These are phyloP conservation scores for Bujurquina vittata DNA, from an alignment of 2,113 vertebrate genomes.

Conservation along the genomic window DNA sequence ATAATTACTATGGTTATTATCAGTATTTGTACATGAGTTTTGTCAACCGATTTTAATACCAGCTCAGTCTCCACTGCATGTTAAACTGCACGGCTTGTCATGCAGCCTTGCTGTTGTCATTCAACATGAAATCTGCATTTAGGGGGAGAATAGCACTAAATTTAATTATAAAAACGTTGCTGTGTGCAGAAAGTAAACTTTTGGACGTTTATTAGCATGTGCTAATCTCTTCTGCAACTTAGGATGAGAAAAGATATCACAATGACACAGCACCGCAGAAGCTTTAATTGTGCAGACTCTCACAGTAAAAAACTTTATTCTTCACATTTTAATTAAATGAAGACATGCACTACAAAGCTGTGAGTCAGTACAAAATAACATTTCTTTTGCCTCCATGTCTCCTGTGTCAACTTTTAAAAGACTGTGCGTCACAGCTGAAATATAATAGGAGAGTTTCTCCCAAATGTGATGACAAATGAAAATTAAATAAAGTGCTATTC, in stretches of 20 bases:
- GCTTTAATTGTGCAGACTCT: neutral
- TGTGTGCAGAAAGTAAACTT: neutral
- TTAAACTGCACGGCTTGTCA: constrained; percentile 44
- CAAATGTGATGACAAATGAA: constrained; percentile 2
- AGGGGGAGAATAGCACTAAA: constrained; percentile 66
- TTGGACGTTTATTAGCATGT: neutral
- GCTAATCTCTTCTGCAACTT: neutral
- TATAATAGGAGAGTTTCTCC: neutral
- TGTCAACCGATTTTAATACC: neutral
- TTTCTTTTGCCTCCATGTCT: constrained; percentile 14
- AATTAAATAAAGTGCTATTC: constrained; percentile 65
- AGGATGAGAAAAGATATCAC: constrained; percentile 9
- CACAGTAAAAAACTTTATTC: neutral
- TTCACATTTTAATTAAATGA: neutral
- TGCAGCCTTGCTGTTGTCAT: constrained; percentile 47
- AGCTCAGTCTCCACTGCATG: constrained; percentile 13
- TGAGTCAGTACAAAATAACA: constrained; percentile 31
- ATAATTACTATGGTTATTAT: neutral
- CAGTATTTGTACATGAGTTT: neutral
- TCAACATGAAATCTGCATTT: constrained; percentile 35
- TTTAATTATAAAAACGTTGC: constrained; percentile 2
- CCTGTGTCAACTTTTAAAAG: neutral
- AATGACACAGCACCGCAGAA: constrained; percentile 12
- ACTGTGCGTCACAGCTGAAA: neutral
- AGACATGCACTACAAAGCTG: constrained; percentile 17